Conservation (phyloP, 92 coral and sea anemone genomes). For the Epizoanthus scotinus region DNA sequence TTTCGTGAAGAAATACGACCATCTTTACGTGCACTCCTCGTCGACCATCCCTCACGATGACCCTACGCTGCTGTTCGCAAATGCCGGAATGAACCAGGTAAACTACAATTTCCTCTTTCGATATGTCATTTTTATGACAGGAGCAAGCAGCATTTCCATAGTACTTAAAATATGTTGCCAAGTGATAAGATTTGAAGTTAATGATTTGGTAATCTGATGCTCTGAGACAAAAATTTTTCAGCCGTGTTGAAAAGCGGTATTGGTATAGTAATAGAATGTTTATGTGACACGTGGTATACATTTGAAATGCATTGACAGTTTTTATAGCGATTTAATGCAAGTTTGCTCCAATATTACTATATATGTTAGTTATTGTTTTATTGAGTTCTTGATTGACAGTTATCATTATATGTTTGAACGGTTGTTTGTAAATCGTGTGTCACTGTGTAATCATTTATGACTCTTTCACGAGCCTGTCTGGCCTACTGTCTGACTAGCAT, state of each 20-base stretch:
- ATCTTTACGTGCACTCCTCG: conserved; percentile 88
- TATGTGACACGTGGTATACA: conserved; percentile 14
- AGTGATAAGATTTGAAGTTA: not conserved
- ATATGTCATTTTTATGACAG: not conserved
- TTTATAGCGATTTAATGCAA: no score
- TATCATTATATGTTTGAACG: not conserved
- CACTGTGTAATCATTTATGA: no score
- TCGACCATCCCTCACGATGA: conserved; percentile 94
- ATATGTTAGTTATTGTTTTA: no score
- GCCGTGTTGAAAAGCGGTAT: not conserved
- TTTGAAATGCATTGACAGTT: not conserved
- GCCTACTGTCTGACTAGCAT: no score
- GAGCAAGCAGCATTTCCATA: not conserved
- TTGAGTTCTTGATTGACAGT: no score
- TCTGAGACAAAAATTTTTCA: not conserved
- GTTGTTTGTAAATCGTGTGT: no score
- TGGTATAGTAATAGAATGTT: not conserved
- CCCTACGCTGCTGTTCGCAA: conserved; percentile 93
- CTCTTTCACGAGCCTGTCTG: no score
- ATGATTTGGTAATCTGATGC: not conserved
- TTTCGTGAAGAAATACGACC: conserved; percentile 85
- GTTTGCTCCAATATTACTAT: no score
- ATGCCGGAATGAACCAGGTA: conserved; percentile 99
- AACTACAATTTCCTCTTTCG: not conserved
- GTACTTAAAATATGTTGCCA: not conserved